Evolutionary conservation across 2,888 invertebrate genomes (phyloP), one percentile per base, ranked within the genome.

Genomic region (Xylota sylvarum): DNA sequence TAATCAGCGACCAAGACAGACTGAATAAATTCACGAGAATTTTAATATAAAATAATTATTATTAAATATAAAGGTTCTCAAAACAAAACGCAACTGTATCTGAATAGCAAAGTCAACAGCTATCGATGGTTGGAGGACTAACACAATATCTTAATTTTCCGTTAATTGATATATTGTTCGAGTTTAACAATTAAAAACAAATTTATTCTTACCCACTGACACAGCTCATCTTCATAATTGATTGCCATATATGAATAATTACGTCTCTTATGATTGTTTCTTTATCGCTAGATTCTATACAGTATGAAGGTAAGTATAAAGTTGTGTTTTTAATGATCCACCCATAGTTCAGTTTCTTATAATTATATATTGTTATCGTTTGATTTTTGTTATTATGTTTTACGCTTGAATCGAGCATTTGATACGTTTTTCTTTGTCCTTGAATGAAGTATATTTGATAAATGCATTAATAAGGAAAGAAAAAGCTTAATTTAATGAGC

Each of bases 401-500:
- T 19, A 14, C 14, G 23, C 40, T 30, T 23, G 12, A 14, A 12
- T 5, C 19, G 3, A 32, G 12, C 30, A n/a, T 48, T 12, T 30
- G 19, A 35, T 72, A 37, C 32, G 50, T 37, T 67, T 7, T 65
- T 12, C 64, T 65, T 55, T 56, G 64, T 65, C 46, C 12, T 65
- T 64, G 43, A 46, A 12, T 73, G 12, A 30, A 52, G 27, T 64
- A 17, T 4, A 43, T 23, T 43, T 17, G 17, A 65, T 32, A 14
- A 14, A 46, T 48, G 65, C 48, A 67, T 32, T 12, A 46, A 19
- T 32, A 19, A 30, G 14, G 7, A 43, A 23, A 23, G 7, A 43
- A 27, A 52, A 52, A 10, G 37, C 52, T 62, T 46, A 19, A 55
- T 52, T 52, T 70, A 43, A 62, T 78, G 62, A 70, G 60, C 70